A percentile compares a stretch with the other conserved stretches of the same genome.
phyloP scores from a whole-genome alignment of 1,140 invertebrate genomes.

The Trichonephila clavata region DNA sequence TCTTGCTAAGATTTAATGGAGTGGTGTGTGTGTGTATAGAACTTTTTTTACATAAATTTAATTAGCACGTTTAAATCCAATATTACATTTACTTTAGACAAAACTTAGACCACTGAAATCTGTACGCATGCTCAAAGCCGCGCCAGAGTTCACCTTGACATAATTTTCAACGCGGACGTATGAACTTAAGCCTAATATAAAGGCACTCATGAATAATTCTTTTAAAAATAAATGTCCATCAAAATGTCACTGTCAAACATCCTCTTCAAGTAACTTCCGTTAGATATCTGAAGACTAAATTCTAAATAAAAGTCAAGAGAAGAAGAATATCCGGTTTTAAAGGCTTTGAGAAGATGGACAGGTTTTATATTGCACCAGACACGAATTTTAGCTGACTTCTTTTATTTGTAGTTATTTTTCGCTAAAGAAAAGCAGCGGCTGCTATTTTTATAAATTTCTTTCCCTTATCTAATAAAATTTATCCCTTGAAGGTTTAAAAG shows the following conservation, averaged over 20 bases:
- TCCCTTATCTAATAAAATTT: slow-evolving; percentile 14
- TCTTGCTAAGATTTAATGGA: no score
- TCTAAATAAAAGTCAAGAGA: background rate
- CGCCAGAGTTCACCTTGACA: no score
- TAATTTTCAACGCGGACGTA: no score
- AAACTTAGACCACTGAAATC: no score
- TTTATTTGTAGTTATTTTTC: background rate
- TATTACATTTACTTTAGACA: no score
- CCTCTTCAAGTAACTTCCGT: slow-evolving; percentile 5
- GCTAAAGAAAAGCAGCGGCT: background rate
- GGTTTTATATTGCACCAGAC: slow-evolving; percentile 6
- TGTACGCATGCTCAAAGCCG: no score
- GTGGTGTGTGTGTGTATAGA: no score
- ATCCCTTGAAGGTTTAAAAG: slow-evolving; percentile 3
- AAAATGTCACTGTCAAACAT: background rate
- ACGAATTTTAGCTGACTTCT: background rate
- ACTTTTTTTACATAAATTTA: no score
- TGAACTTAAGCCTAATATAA: background rate
- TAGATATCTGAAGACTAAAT: background rate
- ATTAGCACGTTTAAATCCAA: no score
- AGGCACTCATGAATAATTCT: background rate
- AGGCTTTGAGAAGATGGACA: background rate
- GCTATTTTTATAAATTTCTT: background rate
- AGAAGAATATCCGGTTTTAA: background rate
- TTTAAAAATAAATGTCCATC: slow-evolving; percentile 5